Base-by-base conservation (phyloP, 2,888 invertebrate species). In the Andrena bucephala region DNA sequence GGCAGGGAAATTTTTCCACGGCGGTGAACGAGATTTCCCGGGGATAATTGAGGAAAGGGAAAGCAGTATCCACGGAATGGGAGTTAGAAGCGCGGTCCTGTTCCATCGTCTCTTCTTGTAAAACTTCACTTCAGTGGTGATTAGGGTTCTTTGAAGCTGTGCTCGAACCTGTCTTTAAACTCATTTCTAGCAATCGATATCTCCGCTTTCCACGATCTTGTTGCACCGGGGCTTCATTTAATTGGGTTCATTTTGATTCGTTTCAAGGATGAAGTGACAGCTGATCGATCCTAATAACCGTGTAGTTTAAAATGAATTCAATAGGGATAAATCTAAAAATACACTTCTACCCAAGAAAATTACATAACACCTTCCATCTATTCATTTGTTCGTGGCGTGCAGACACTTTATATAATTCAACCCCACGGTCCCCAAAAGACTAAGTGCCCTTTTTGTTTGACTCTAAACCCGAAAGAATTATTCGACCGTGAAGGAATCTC, bases 1-100 rank as follows among this genome's bases (percentile, higher is more conserved):
- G 71, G 67, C 67, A 62, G 67, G 54, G 78, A 78, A 81, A 80
- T 77, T 77, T 77, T 70, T 70, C 31, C 27, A 60, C 52, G 20
- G 5, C 24, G 60, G 60, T 68, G 42, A 57, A 68, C 74, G 70
- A 60, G 74, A 79, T 84, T 74, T 59, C 27, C 13, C 50, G 8
- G 48, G 59, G 29, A 78, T 71, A 72, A 71, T 77, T 27, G 70
- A 36, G 20, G 29, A 75, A 70, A 75, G 52, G 16, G 71, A 71
- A 67, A 80, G 71, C 70, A 66, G 66, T 67, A 62, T 77, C 71
- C 20, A 27, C 4, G n/a, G 54, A 33, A 52, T 16, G 8, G n/a
- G 36, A 66, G 42, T 10, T 20, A 48, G 36, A 42, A 20, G 27
- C 31, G 48, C 10, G 69, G 50, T 42, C 36, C 27, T 50, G 36